Conservation (phyloP, 2,113 vertebrate genomes). For the Lynx canadensis region DNA sequence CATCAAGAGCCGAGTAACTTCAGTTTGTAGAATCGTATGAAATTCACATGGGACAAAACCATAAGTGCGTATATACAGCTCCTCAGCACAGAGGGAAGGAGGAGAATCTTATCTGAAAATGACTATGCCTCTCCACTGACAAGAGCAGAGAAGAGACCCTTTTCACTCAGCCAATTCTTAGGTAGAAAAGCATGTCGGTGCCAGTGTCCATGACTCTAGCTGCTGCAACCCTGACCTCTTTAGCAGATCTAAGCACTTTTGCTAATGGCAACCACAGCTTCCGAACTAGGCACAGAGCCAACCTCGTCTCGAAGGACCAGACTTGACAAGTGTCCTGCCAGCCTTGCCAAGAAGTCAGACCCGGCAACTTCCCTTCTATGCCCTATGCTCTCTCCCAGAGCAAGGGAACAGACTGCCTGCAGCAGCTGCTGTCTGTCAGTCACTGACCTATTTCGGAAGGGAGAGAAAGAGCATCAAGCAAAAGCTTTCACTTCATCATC, state of each 20-base stretch:
- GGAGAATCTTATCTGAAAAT: constrained; percentile 4
- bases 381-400: not conserved
- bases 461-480: not conserved
- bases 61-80: not conserved
- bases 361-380: not conserved
- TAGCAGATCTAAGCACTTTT: constrained; percentile 9
- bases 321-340: not conserved
- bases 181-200: not conserved
- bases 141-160: not conserved
- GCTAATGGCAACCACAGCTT: constrained; percentile 33
- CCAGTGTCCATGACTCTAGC: not conserved
- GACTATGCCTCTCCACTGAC: not conserved
- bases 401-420: not conserved
- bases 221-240: constrained; percentile 9
- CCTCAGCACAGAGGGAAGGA: constrained; percentile 14
- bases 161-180: not conserved
- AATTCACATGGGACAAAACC: not conserved
- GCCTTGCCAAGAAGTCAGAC: constrained; percentile 8
- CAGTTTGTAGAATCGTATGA: not conserved
- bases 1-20: constrained; percentile 19
- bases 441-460: constrained; percentile 41
- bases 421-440: not conserved
- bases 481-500: constrained; percentile 27
- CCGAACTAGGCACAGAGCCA: not conserved
- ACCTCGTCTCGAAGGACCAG: not conserved